A percentile compares a stretch with the other conserved stretches of the same genome.
Evolutionary conservation across 2,113 vertebrate genomes (phyloP).

Genomic region (Rhinichthys klamathensis): DNA sequence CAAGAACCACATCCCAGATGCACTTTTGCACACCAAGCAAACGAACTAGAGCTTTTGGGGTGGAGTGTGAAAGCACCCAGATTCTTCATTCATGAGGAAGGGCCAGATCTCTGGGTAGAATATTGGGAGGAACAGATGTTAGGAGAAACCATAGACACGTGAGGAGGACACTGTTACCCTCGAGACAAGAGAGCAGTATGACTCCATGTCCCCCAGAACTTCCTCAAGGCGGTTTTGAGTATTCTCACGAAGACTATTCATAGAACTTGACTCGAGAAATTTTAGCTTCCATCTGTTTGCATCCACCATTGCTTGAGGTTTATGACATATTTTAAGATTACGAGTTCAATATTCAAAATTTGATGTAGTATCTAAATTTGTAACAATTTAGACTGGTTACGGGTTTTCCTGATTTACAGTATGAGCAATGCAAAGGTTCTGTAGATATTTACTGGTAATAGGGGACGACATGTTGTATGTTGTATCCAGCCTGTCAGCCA

Average conservation of each 20-base stretch:
- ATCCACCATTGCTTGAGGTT: background rate
- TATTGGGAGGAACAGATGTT: slow-evolving; percentile 59
- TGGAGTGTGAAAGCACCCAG: background rate
- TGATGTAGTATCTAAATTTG: background rate
- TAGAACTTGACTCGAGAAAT: slow-evolving; percentile 21
- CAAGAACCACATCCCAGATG: background rate
- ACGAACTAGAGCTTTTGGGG: background rate
- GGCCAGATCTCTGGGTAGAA: slow-evolving; percentile 49
- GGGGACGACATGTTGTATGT: slow-evolving; percentile 28
- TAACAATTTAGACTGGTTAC: background rate
- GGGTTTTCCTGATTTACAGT: background rate
- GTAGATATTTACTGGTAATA: background rate
- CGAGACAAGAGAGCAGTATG: slow-evolving; percentile 19
- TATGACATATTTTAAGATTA: background rate
- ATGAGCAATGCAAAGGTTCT: background rate
- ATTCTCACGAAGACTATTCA: slow-evolving; percentile 20
- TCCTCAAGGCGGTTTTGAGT: slow-evolving; percentile 8
- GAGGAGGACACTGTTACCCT: background rate
- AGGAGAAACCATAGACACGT: background rate
- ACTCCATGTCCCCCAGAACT: slow-evolving; percentile 36
- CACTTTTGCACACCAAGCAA: background rate
- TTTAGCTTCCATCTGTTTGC: slow-evolving; percentile 38
- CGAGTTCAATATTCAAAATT: too few species aligned
- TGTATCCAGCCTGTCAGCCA: slow-evolving; percentile 39
- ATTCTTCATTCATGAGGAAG: slow-evolving; percentile 34